These are phyloP conservation scores for Pomacea canaliculata DNA, from an alignment of 2,888 invertebrate genomes.

Conservation along the genomic window DNA sequence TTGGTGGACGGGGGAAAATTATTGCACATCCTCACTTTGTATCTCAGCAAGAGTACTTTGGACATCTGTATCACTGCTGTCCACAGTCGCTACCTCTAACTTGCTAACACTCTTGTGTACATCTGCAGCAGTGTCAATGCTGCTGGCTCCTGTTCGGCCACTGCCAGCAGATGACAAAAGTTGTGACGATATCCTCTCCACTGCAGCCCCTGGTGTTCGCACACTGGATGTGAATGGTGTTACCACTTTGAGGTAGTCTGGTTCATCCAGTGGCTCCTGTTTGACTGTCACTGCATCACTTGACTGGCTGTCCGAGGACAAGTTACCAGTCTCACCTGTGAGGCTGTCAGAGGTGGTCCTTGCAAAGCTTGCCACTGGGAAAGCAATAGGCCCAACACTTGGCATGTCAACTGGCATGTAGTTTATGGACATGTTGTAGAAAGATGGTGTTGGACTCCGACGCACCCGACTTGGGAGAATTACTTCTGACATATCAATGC, in stretches of 20 bases:
- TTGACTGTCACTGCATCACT: not conserved
- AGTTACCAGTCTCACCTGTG: not conserved
- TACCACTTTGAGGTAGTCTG: not conserved
- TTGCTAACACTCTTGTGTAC: no score
- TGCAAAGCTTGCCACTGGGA: not conserved
- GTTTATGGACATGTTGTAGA: not conserved
- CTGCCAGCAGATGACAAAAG: slow-evolving; percentile 1
- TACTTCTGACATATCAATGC: slow-evolving; percentile 21
- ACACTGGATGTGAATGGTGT: not conserved
- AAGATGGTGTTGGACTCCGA: not conserved
- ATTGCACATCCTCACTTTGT: no score
- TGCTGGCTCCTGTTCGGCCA: no score
- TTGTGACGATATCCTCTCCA: slow-evolving; percentile 17
- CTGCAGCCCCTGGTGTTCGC: slow-evolving; percentile 3
- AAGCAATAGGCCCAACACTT: not conserved
- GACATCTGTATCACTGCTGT: no score
- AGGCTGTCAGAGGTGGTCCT: not conserved
- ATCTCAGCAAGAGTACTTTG: no score
- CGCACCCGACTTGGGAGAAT: slow-evolving; percentile 23
- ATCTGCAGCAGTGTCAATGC: no score
- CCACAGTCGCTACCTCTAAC: no score
- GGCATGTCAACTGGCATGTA: not conserved
- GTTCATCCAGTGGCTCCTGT: slow-evolving; percentile 9
- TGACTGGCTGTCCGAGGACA: not conserved
- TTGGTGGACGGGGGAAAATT: no score